Base-by-base conservation (phyloP, 2,113 vertebrate species). In the Atractosteus spatula region DNA sequence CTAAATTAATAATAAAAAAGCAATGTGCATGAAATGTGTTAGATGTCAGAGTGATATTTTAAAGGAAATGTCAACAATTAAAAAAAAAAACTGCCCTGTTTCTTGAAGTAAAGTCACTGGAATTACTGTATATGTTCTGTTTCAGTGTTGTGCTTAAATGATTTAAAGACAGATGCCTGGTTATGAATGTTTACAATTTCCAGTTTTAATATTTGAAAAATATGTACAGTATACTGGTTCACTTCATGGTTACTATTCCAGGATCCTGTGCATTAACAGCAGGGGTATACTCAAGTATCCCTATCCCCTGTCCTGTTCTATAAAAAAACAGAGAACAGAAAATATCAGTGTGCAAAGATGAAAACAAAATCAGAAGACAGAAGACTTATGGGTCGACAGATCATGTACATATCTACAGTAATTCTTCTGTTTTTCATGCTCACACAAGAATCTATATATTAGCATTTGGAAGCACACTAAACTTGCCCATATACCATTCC, bases 361-460 rank as follows among this genome's bases (percentile, higher is more conserved):
- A 29, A 29, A 29, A 29, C 29, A 51, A 51, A 51, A 51, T 51
- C 41, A 66, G 42, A 14, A 66, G 13, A 41, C 5, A 7, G 7
- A 11, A 45, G 42, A 44, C 42, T 47, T 44, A 44, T 47, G 43
- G 64, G 70, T 61, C 75, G 75, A 79, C 77, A 73, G 76, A 79
- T 73, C 74, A 29, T 44, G 62, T 70, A 70, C 72, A 71, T 77
- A 78, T 75, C 76, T 55, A 65, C 70, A 63, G 71, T 72, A 65
- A 81, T 70, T 74, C 68, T 71, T 75, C 72, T 78, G 64, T 70
- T 72, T 75, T 81, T 78, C 77, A 69, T 75, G 77, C 77, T 82
- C 74, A 78, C 70, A 67, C 77, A 42, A 55, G 68, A 74, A 75
- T 66, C 8, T 44, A 66, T 41, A n/a, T 14, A 76, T 79, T 79